A percentile compares a stretch with the other conserved stretches of the same genome.
These are phyloP conservation scores for Spodoptera litura DNA, from an alignment of 1,140 invertebrate genomes.

Conservation along the genomic window DNA sequence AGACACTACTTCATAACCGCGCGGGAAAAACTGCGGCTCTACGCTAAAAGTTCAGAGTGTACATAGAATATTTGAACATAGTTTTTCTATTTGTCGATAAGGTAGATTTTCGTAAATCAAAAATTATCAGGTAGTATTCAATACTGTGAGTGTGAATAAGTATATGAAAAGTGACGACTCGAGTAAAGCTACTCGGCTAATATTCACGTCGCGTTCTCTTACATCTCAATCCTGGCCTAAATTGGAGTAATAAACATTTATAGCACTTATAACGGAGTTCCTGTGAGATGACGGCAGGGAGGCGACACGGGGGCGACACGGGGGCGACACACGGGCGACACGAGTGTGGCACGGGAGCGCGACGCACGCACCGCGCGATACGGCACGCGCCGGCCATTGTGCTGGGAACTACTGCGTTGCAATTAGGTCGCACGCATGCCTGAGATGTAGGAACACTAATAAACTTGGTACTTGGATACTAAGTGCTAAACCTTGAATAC, in stretches of 20 bases:
- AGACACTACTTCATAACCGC: constrained; percentile 27
- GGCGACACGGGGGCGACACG: background rate
- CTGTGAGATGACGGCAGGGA: background rate
- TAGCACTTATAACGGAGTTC: constrained; percentile 12
- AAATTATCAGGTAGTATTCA: too few species aligned
- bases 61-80: background rate
- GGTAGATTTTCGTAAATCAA: background rate
- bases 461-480: too few species aligned
- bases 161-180: too few species aligned
- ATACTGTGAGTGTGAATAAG: too few species aligned
- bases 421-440: constrained; percentile 46
- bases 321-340: constrained; percentile 1
- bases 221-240: constrained; percentile 21
- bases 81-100: background rate
- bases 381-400: constrained; percentile 29
- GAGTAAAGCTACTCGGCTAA: background rate
- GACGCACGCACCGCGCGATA: constrained; percentile 33
- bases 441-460: constrained; percentile 7
- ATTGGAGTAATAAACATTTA: constrained; percentile 35
- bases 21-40: background rate
- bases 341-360: background rate
- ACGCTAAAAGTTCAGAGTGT: background rate
- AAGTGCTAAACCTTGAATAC: too few species aligned
- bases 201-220: constrained; percentile 2
- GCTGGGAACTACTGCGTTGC: background rate